A percentile compares a stretch with the other conserved stretches of the same genome.
These are phyloP conservation scores for Microctenopoma lineatum DNA, from an alignment of 2,797 vertebrate species.

Conservation along the genomic window DNA sequence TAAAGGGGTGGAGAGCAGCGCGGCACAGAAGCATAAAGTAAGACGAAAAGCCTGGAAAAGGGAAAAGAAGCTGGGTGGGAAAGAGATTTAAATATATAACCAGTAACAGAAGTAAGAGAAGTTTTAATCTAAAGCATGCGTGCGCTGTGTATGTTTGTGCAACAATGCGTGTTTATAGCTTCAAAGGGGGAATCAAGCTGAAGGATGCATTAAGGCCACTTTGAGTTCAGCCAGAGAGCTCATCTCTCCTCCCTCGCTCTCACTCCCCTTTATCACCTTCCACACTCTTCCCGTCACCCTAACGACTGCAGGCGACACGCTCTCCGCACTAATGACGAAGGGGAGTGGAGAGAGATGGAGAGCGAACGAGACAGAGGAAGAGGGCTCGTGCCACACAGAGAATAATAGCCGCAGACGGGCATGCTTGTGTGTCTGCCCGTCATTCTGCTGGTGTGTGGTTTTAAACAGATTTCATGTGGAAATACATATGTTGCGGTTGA, in stretches of 20 bases:
- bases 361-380: conserved; percentile 28
- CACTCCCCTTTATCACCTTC: conserved; percentile 31
- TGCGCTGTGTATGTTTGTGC: not conserved
- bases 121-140: not conserved
- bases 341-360: conserved; percentile 29
- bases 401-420: conserved; percentile 20
- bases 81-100: not conserved
- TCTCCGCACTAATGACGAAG: conserved; percentile 33
- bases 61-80: too few species aligned
- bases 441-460: not conserved
- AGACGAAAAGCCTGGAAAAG: not conserved
- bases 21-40: not conserved
- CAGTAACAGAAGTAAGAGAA: not conserved
- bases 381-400: conserved; percentile 15
- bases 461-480: not conserved
- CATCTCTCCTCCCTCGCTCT: conserved; percentile 13
- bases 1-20: not conserved
- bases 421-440: not conserved
- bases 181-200: conserved; percentile 21
- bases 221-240: conserved; percentile 35
- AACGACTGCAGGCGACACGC: conserved; percentile 24
- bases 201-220: conserved; percentile 27
- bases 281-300: conserved; percentile 27
- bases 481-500: not conserved
- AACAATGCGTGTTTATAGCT: not conserved